These are phyloP conservation scores for Tachysurus fulvidraco DNA, from an alignment of 2,113 vertebrate species.

Conservation along the genomic window DNA sequence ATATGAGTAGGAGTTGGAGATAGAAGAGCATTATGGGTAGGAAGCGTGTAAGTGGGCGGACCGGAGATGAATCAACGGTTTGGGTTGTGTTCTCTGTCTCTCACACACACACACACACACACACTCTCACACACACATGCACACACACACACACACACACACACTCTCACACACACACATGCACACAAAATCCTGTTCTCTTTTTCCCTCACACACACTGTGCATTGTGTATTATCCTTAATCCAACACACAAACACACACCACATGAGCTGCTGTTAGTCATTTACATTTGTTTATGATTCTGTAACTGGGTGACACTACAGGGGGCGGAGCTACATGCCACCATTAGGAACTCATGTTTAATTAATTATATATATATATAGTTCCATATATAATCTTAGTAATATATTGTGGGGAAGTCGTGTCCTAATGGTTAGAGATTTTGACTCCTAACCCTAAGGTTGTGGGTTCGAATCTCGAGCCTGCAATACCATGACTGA, in stretches of 20 bases:
- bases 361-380: too few relatives aligned
- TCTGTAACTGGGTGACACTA: background rate
- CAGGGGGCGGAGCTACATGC: background rate
- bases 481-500: too few relatives aligned
- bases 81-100: background rate
- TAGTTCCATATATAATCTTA: too few relatives aligned
- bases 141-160: background rate
- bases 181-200: background rate
- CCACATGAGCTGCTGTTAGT: background rate
- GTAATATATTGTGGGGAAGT: too few relatives aligned
- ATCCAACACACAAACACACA: background rate
- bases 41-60: conserved; percentile 25
- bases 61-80: conserved; percentile 43
- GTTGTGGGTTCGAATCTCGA: too few relatives aligned
- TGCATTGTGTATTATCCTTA: conserved; percentile 2
- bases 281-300: background rate
- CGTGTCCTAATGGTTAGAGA: too few relatives aligned
- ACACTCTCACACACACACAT: background rate
- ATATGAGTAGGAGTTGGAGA: conserved; percentile 14
- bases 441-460: too few relatives aligned
- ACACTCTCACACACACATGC: background rate
- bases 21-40: conserved; percentile 34
- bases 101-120: background rate
- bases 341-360: too few relatives aligned
- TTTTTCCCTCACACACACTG: background rate